These are phyloP conservation scores for Parochlus steinenii DNA, from an alignment of 2,888 invertebrate genomes.

Conservation along the genomic window DNA sequence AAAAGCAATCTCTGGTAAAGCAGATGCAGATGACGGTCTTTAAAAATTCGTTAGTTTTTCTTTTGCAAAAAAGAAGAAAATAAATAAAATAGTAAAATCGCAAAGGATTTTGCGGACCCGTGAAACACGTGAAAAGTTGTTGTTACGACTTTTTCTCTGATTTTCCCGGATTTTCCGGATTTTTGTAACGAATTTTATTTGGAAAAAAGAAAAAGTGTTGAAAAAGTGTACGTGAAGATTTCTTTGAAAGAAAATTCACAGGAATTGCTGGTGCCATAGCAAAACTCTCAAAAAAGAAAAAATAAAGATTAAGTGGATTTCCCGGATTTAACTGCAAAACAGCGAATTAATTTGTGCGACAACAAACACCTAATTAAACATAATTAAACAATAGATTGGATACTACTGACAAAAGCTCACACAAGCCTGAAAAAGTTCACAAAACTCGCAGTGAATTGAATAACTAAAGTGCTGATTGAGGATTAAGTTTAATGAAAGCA, in stretches of 20 bases:
- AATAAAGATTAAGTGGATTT: slow-evolving; percentile 6
- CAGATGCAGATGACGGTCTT: slow-evolving; percentile 12
- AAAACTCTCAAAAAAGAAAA: slow-evolving; percentile 1
- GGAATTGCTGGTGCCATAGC: slow-evolving; percentile 11
- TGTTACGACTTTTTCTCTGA: neutral
- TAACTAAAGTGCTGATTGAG: neutral
- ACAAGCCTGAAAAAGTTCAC: neutral
- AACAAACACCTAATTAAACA: neutral
- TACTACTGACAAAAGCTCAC: neutral
- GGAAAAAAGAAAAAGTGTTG: slow-evolving; percentile 2
- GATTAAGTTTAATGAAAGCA: no score
- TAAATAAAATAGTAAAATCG: neutral
- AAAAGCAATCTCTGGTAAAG: slow-evolving; percentile 11
- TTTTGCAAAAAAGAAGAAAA: slow-evolving; percentile 1
- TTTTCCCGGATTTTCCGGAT: slow-evolving; percentile 1
- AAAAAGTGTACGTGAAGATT: neutral
- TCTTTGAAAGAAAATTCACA: neutral
- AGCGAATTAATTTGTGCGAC: slow-evolving; percentile 8
- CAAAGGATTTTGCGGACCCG: neutral
- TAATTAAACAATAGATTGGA: neutral
- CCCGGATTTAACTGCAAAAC: slow-evolving; percentile 3
- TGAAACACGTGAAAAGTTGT: neutral
- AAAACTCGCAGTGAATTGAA: neutral
- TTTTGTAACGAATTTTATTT: neutral
- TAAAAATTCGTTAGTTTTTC: slow-evolving; percentile 4